Evolutionary conservation across 2,113 vertebrate species (phyloP).

Genomic region (Cercocebus atys): DNA sequence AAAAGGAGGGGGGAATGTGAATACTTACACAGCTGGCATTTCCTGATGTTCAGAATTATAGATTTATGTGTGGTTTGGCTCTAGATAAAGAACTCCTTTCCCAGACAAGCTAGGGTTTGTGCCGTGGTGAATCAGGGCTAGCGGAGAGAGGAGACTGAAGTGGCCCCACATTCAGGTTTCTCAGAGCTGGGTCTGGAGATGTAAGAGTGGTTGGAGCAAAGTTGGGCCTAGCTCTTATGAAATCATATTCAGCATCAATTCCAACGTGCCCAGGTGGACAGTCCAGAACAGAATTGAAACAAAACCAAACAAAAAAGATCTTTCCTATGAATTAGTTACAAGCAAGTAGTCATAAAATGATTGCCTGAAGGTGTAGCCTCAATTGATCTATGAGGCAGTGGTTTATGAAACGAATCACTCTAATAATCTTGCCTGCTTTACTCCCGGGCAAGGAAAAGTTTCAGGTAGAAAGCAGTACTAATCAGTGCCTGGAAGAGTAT

Average conservation of each 20-base stretch:
- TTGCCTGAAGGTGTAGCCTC: neutral
- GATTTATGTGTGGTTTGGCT: neutral
- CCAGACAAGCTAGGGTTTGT: neutral
- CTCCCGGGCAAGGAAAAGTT: neutral
- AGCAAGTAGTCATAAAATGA: neutral
- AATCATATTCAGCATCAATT: neutral
- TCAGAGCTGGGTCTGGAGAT: neutral
- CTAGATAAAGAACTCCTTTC: neutral
- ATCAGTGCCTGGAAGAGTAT: neutral
- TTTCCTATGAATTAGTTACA: neutral
- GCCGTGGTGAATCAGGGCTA: rapidly evolving
- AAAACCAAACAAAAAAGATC: neutral
- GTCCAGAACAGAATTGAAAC: neutral
- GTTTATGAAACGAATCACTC: neutral
- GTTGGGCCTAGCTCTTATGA: neutral
- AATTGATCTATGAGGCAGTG: neutral
- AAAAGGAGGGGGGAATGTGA: neutral
- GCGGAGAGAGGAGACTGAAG: rapidly evolving
- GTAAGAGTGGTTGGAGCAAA: neutral
- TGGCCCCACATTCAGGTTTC: neutral
- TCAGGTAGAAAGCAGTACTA: neutral
- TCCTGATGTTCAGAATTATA: neutral
- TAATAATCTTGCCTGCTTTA: neutral
- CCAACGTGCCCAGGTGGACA: too few species aligned
- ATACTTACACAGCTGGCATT: neutral